phyloP scores from a whole-genome alignment of 64 coral and sea anemone genomes.

The Hydrozoanthus tunicans region DNA sequence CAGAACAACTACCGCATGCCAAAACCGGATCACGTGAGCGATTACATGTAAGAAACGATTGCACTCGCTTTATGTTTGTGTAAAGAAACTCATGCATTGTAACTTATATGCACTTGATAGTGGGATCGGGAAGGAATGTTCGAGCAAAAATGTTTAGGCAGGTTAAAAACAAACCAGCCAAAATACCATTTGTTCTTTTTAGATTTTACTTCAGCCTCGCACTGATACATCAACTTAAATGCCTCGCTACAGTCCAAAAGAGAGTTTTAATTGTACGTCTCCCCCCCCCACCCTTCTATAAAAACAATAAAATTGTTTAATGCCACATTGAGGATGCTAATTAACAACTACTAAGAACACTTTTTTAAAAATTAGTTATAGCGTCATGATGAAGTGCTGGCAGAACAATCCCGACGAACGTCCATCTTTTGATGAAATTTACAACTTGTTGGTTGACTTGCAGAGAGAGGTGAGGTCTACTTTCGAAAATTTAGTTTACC shows the following conservation, averaged over 20 bases:
- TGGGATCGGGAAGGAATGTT: background rate
- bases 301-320: background rate
- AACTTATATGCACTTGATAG: no score
- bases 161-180: background rate
- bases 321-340: background rate
- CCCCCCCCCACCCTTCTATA: no score
- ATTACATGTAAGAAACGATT: slow-evolving; percentile 2
- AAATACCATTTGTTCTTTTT: no score
- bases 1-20: slow-evolving; percentile 42
- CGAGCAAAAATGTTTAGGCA: background rate
- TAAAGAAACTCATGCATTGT: background rate
- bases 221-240: no score
- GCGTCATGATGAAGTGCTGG: slow-evolving; percentile 21
- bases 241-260: no score
- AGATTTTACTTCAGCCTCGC: no score
- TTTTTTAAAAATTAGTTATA: background rate
- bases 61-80: background rate
- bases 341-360: background rate
- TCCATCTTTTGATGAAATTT: slow-evolving; percentile 24
- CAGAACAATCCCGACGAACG: slow-evolving; percentile 3
- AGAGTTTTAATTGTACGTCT: no score
- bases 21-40: slow-evolving; percentile 29
- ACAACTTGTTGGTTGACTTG: background rate
- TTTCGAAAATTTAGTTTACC: no score
- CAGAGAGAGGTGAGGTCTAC: background rate